Conservation (phyloP, 2,113 vertebrate species). For the Microcebus tavaratra region DNA sequence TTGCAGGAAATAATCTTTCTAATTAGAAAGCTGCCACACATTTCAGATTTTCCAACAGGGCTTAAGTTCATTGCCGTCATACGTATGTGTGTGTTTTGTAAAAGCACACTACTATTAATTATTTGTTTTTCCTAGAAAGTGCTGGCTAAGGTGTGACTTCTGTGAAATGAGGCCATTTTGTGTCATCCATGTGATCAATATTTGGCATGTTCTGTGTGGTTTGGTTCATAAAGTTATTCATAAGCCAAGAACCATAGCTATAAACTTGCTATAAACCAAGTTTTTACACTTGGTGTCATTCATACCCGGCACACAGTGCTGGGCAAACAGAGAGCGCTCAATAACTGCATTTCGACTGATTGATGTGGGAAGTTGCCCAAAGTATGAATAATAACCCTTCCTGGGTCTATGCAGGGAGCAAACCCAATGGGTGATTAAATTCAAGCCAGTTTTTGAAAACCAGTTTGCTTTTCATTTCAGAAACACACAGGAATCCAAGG, state of each 20-base stretch:
- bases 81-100: not conserved
- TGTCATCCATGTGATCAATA: not conserved
- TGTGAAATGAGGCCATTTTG: not conserved
- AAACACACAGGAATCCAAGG: constrained; percentile 12
- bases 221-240: constrained; percentile 13
- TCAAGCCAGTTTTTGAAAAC: not conserved
- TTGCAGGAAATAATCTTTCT: constrained; percentile 63
- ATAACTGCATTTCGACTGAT: not conserved
- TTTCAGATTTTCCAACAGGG: constrained; percentile 9
- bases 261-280: not conserved
- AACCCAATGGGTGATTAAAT: not conserved
- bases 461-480: constrained; percentile 36
- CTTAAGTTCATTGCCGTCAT: constrained; percentile 21
- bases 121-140: constrained; percentile 72
- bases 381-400: not conserved
- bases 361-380: not conserved
- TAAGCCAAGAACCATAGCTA: not conserved
- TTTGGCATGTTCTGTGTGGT: not conserved
- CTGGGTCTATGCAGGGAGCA: not conserved
- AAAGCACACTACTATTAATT: constrained; percentile 19
- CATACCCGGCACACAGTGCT: not conserved
- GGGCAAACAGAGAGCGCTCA: not conserved
- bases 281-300: not conserved
- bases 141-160: constrained; percentile 12
- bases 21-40: constrained; percentile 55